A percentile compares a stretch with the other conserved stretches of the same genome.
phyloP scores from a whole-genome alignment of 2,888 invertebrate genomes.

The Acrobasis repandana region DNA sequence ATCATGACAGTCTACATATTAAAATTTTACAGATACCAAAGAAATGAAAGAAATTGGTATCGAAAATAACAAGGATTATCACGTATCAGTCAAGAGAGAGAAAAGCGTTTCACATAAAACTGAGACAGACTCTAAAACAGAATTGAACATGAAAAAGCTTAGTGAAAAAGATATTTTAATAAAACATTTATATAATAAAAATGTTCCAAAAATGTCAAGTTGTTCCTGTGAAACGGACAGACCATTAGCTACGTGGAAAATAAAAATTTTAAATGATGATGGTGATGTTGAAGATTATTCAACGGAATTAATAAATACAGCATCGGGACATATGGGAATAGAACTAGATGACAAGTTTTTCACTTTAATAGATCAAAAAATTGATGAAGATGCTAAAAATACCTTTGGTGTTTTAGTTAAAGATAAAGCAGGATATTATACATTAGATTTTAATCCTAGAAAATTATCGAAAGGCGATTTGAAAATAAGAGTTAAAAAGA shows the following conservation, averaged over 20 bases:
- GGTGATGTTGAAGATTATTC: conserved; percentile 28
- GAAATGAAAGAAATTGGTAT: conserved; percentile 41
- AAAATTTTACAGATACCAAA: conserved; percentile 56
- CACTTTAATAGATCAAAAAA: conserved; percentile 43
- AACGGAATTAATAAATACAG: conserved; percentile 39
- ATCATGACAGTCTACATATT: conserved; percentile 22
- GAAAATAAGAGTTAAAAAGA: conserved; percentile 36
- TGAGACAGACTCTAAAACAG: neutral
- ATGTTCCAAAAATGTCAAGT: neutral
- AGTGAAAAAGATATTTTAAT: conserved; percentile 1
- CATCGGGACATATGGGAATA: conserved; percentile 44
- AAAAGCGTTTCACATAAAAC: neutral
- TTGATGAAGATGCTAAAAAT: conserved; percentile 33
- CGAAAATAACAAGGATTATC: conserved; percentile 25
- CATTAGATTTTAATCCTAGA: conserved; percentile 39
- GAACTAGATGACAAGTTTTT: conserved; percentile 48
- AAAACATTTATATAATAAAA: neutral
- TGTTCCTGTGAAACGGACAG: neutral
- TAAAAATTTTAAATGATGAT: conserved; percentile 28
- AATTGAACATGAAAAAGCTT: neutral
- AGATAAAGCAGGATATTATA: conserved; percentile 41
- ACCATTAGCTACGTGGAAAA: conserved; percentile 25
- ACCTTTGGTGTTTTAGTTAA: conserved; percentile 38
- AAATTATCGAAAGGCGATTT: conserved; percentile 29
- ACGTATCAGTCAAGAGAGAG: neutral